Base-by-base conservation (phyloP, 2,888 invertebrate genomes). In the Heterodera filipjevi region DNA sequence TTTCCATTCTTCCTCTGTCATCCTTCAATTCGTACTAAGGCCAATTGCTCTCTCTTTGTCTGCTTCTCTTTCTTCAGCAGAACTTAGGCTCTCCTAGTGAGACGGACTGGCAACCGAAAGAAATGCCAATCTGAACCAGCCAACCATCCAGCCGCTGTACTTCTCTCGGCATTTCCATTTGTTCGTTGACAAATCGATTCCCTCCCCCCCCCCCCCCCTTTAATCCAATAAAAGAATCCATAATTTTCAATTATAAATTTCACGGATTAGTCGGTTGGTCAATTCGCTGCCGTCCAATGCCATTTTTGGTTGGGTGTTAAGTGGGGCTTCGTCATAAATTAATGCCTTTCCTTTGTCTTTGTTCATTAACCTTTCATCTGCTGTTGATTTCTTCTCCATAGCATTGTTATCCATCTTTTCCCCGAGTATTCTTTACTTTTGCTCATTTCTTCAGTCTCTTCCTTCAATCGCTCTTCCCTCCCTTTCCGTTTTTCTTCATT, bases 121-220 rank as follows among this genome's bases (percentile, higher is more conserved):
- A 59, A 49, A 59, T 59, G 59, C 59, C 59, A 59, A 59, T 59
- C 59, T 59, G 59, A 59, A 59, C n/a, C 59, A 59, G 27, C 27
- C 59, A 27, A 59, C 6, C 59, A 27, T 10, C n/a, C 59, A 59
- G 59, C 27, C 59, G 59, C 27, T 59, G 59, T n/a, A n/a, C 27
- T 22, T 27, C 59, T 27, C 59, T 27, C 27, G 59, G 59, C 59
- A 59, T 27, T 59, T 59, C 27, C 59, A 59, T 59, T 59, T 59
- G n/a, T 27, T 59, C 27, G 59, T 59, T n/a, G 59, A 1, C n/a
- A 59, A 59, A 59, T 59, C 27, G 59, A 59, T 59, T 59, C 59
- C 27, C 49, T 14, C 49, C 19, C 49, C 19, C 1, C 16, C 16
- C 49, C 6, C 19, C 49, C 19, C 1, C 16, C 16, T 16, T 1